Evolutionary conservation across 1,140 invertebrate genomes (phyloP), one percentile per base, ranked within the genome.

Genomic region (Venturia canescens): DNA sequence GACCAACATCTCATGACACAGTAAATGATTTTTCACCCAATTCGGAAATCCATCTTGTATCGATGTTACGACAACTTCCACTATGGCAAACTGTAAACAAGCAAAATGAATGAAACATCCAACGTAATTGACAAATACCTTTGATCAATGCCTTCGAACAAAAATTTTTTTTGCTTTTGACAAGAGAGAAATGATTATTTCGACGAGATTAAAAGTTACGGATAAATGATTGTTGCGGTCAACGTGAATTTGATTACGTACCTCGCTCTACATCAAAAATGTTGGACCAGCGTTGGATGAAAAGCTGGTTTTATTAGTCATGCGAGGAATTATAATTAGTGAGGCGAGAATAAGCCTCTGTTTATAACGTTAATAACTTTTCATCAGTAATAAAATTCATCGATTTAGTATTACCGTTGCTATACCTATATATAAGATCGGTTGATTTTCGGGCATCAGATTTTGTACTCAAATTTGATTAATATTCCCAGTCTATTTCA

Each of bases 41-140:
- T 95, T 94, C 0, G 96, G 96, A 90, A 98, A 98, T 38, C 96
- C 97, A 88, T 98, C 97, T 92, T 98, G 96, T 84, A 98, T 95
- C 0, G 97, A 97, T 2, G 97, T 98, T 0, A 98, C 96, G 0
- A 98, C 96, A 0, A 98, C 97, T 93, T 98, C 97, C 34, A 98
- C 96, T 75, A 97, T 96, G 6, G 96, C 96, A 93, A 97, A 97
- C 95, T 97, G 91, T 57, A 85, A 60, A 80, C 67, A 78, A 71
- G 63, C 23, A 82, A 76, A 79, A 77, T 71, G 57, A 53, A n/a
- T 60, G 29, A 74, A 81, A 83, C 38, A 44, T 38, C 29, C 27
- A 15, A 66, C 48, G 15, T 50, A 3, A 13, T 50, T 50, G 11
- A 13, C 11, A 3, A 13, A 50, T 44, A n/a, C n/a, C n/a, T 15